phyloP scores from a whole-genome alignment of 1,140 invertebrate species.

The Papilio aristodemus region DNA sequence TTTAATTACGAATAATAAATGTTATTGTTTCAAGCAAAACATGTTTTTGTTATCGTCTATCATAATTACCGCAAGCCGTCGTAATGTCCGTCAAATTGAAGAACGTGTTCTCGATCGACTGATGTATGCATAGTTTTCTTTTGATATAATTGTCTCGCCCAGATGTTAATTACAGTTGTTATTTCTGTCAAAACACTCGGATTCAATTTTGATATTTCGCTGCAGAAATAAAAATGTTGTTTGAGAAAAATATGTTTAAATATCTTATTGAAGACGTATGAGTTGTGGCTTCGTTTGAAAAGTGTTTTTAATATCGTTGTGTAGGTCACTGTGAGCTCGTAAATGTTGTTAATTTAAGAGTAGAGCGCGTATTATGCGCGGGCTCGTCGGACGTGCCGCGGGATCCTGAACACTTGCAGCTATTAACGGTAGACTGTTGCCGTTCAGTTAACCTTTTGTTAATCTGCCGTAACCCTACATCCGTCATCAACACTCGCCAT shows the following conservation, averaged over 20 bases:
- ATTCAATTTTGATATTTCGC: too few species aligned
- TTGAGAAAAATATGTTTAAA: too few species aligned
- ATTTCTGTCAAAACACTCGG: neutral
- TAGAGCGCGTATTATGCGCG: neutral
- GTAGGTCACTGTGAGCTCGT: neutral
- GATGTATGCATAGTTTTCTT: neutral
- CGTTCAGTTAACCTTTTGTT: neutral
- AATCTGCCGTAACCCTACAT: neutral
- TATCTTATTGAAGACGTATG: too few species aligned
- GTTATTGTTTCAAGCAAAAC: too few species aligned
- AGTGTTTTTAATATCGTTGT: neutral
- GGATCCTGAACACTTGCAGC: slow-evolving; percentile 1
- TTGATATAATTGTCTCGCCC: neutral
- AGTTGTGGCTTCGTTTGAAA: too few species aligned
- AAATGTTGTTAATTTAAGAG: slow-evolving; percentile 4
- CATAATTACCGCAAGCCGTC: neutral
- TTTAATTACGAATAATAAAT: too few species aligned
- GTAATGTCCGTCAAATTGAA: neutral
- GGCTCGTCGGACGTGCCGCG: neutral
- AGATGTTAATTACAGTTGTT: neutral
- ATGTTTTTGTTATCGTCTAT: too few species aligned
- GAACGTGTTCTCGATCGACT: neutral
- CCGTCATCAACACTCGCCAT: too few species aligned
- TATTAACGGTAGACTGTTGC: slow-evolving; percentile 13
- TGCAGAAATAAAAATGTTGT: too few species aligned